These are phyloP conservation scores for Euleptes europaea DNA, from an alignment of 2,113 vertebrate genomes.

Conservation along the genomic window DNA sequence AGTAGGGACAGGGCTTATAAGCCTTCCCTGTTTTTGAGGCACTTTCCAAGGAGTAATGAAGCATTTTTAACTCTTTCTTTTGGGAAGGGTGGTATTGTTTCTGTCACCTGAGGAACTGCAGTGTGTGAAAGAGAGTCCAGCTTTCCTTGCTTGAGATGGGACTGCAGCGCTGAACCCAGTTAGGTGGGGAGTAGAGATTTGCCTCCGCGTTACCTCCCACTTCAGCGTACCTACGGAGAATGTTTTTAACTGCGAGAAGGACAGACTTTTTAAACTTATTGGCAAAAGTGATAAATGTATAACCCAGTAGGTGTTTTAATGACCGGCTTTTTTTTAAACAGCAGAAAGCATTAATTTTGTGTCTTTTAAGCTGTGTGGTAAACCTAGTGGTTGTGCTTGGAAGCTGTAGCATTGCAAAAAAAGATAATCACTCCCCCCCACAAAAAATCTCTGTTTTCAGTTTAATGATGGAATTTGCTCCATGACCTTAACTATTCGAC, in stretches of 20 bases:
- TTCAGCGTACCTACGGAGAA: background rate
- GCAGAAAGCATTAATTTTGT: background rate
- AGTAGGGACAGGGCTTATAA: background rate
- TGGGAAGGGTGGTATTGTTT: background rate
- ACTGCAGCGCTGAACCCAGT: background rate
- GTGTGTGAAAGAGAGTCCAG: background rate
- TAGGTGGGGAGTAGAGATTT: background rate
- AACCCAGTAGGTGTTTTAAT: background rate
- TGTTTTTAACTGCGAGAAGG: background rate
- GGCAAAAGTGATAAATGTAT: background rate
- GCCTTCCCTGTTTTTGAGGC: background rate
- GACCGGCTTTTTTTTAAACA: background rate
- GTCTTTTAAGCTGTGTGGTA: background rate
- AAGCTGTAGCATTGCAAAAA: background rate
- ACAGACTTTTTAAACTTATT: conserved; percentile 9
- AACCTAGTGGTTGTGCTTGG: background rate
- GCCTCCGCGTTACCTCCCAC: background rate
- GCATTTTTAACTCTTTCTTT: background rate
- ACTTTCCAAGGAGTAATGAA: background rate
- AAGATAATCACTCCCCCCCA: no score
- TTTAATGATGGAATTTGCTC: background rate
- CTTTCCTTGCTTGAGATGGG: no score
- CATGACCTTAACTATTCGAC: background rate
- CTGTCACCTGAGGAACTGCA: background rate
- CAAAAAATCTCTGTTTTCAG: no score